A percentile compares a stretch with the other conserved stretches of the same genome.
These are phyloP conservation scores for Ethmia dodecea DNA, from an alignment of 2,888 invertebrate genomes.

Conservation along the genomic window DNA sequence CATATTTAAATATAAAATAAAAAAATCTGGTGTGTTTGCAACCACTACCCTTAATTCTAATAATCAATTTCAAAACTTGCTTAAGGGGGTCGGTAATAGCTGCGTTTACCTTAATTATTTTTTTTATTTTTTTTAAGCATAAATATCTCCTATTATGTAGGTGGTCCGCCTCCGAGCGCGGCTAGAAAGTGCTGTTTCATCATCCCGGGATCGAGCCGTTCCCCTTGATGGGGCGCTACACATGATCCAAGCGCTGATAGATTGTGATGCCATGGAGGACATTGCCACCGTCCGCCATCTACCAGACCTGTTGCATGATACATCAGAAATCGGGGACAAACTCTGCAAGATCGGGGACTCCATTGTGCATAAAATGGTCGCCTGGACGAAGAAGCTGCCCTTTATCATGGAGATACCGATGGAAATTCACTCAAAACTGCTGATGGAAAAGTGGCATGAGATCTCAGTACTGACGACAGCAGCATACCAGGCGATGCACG, in stretches of 20 bases:
- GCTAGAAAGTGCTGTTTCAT: conserved; percentile 92
- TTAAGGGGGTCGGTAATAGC: no score
- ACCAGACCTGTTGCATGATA: conserved; percentile 93
- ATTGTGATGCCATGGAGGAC: conserved; percentile 98
- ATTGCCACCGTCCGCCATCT: conserved; percentile 95
- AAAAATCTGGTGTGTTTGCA: no score
- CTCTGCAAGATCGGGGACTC: conserved; percentile 98
- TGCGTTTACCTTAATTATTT: no score
- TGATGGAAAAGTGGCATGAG: conserved; percentile 99
- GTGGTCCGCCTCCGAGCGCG: conserved; percentile 91
- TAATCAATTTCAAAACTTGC: no score
- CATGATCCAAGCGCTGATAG: conserved; percentile 95
- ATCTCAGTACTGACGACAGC: conserved; percentile 95
- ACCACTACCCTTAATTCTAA: no score
- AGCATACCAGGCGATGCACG: conserved; percentile 95
- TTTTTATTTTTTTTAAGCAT: background rate
- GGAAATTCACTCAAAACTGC: conserved; percentile 95
- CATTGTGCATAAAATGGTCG: conserved; percentile 98
- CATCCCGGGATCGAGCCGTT: conserved; percentile 88
- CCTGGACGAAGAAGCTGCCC: conserved; percentile 98
- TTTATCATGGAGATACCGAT: conserved; percentile 98
- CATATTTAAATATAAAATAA: no score
- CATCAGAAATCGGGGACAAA: conserved; percentile 93
- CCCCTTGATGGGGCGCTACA: conserved; percentile 90
- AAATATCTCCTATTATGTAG: conserved; percentile 32